phyloP scores from a whole-genome alignment of 2,888 invertebrate genomes.

The Graphium colonna region DNA sequence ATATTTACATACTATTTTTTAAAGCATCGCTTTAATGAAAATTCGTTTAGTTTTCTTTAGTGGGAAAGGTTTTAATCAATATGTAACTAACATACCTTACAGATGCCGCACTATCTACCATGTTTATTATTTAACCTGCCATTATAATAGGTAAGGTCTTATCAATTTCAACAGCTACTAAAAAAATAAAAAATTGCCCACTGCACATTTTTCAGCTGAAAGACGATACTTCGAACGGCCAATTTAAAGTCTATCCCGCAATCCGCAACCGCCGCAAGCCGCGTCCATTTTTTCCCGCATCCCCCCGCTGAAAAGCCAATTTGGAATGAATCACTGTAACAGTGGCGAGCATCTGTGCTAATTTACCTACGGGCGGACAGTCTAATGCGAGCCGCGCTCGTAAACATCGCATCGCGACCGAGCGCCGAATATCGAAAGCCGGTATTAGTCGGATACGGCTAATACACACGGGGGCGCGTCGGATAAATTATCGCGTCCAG shows the following conservation, averaged over 20 bases:
- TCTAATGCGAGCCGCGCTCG: conserved; percentile 76
- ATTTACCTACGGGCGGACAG: conserved; percentile 80
- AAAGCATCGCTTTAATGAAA: no score
- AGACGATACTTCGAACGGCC: no score
- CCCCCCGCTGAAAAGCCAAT: conserved; percentile 76
- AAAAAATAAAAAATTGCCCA: no score
- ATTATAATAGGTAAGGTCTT: no score
- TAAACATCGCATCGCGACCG: conserved; percentile 77
- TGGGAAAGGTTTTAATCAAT: no score
- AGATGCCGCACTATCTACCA: no score
- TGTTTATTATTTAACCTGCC: no score
- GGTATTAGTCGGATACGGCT: conserved; percentile 79
- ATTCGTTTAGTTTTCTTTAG: no score
- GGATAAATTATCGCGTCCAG: conserved; percentile 78
- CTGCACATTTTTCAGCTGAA: no score
- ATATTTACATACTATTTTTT: neutral
- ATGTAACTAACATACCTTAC: no score
- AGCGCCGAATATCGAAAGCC: conserved; percentile 78
- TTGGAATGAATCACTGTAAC: conserved; percentile 79
- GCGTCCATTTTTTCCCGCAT: conserved; percentile 45
- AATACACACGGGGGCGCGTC: conserved; percentile 76
- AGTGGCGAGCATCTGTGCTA: conserved; percentile 79
- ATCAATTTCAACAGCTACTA: no score
- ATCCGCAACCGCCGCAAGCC: conserved; percentile 51
- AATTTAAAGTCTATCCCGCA: no score